Evolutionary conservation across 2,888 invertebrate species (phyloP), one percentile per base, ranked within the genome.

Genomic region (Prostheceraeus crozeri): DNA sequence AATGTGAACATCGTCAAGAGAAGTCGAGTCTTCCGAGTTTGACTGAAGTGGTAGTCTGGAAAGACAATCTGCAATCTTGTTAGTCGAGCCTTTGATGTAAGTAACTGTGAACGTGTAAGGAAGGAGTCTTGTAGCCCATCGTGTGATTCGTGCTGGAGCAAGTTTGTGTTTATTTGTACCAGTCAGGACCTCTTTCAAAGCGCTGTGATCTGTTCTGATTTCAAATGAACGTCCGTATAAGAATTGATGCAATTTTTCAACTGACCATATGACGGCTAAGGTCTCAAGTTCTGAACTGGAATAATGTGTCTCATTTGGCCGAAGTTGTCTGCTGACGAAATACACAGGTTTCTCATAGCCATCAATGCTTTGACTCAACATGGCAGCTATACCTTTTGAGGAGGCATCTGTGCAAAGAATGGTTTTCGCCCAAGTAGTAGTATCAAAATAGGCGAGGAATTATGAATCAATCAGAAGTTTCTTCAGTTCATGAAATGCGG

Each of bases 221-320:
- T 48, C 16, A 48, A 48, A 48, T 11, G 23, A 30, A 30, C 48
- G 27, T 48, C 48, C 48, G 28, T 48, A 48, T n/a, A n/a, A n/a
- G 48, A 28, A 48, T 48, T 48, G 48, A 30, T 48, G 48, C 16
- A 48, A 4, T 28, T 30, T 25, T 14, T 48, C 25, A 28, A 48
- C 48, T 11, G 48, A 48, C 48, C 25, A 23, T 28, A 48, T 25
- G 23, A 48, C 16, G 28, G 48, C 48, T 48, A 48, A 48, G 27
- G 48, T 48, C 28, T 48, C 48, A 10, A 48, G 28, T 48, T 48
- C 48, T 25, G 48, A 48, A 30, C 48, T 48, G 48, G 23, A 48
- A 30, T 48, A 48, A 4, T 19, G 25, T 14, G 11, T 48, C 48
- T 48, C 48, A 30, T 30, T 30, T 48, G 48, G 48, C 48, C 27